Base-by-base conservation (phyloP, 2,888 invertebrate genomes). In the Apocheima hispidaria region DNA sequence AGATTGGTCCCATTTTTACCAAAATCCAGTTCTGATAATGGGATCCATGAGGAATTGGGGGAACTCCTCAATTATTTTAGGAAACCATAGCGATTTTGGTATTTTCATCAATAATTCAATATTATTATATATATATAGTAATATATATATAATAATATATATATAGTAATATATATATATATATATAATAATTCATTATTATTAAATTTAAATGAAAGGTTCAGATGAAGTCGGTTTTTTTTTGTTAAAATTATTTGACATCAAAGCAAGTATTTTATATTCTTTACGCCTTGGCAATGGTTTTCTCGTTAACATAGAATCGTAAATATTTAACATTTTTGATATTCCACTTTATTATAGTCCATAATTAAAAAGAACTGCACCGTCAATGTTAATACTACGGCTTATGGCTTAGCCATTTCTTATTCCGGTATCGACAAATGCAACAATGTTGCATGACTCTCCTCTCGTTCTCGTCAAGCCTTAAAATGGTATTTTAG, bases 371-470 rank as follows among this genome's bases (percentile, higher is more conserved):
- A 69, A 64, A 52, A 38, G 54, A 67, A 67, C 66, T 64, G 59
- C 60, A 36, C 54, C 48, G 53, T 65, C 59, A 61, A 60, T 72
- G 77, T 77, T 81, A n/a, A 78, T 79, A 83, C 74, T 77, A 77
- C 73, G 71, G 66, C 73, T 77, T 75, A 72, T 77, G n/a, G n/a
- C n/a, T n/a, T n/a, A 76, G 79, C 46, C 77, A 79, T 82, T 78
- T 81, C 81, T 84, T 84, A 85, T 86, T 83, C 82, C 82, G 76
- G 81, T 81, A 84, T 85, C 78, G 83, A 82, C 79, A 75, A 71
- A 73, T 72, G 76, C 76, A 79, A 90, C 90, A 88, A 79, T 82
- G 90, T 90, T 87, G 88, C 84, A 5, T 10, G 48, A 18, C 26
- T 72, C 46, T 48, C 66, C 64, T 88, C 87, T 72, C 80, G 57